Base-by-base conservation (phyloP, 64 coral and sea anemone species). In the Dendronephthya gigantea region DNA sequence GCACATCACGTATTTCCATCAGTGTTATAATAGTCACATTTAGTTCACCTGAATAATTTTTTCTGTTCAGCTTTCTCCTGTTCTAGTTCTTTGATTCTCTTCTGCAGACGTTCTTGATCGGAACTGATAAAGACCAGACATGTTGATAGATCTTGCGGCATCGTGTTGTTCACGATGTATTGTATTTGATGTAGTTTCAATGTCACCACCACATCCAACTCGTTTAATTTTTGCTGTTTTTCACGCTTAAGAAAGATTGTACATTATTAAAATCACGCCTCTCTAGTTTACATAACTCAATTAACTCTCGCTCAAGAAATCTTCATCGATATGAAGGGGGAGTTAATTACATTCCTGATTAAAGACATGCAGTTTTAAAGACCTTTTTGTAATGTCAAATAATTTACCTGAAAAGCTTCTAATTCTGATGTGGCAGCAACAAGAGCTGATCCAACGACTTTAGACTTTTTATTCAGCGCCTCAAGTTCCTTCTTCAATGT, bases 181-280 rank as follows among this genome's bases (percentile, higher is more conserved):
- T 97, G 94, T 37, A 97, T 90, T 51, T 97, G 94, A 82, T 89
- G 91, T 23, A 97, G 81, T 56, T 89, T 86, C 22, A 93, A 27
- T 59, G 93, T 89, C 37, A 97, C 94, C 33, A 97, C 94, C 35
- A 97, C 94, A 40, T 97, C 94, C 72, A 97, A 51, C 83, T 97
- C 94, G 91, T 97, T 97, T n/a, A 97, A 39, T 81, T 97, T 97
- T 41, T 97, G 94, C 40, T 97, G 94, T 43, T 97, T 97, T 50
- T 97, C 91, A 45, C 94, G 94, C 94, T 97, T 1, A 41, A 84
- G 35, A 38, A 68, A 23, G 8, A 62, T n/a, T 23, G 1, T 62
- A 62, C 4, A 19, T 62, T 0, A 23, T 27, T 62, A 62, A 13
- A 27, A 1, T 22, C 55, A 19, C 0, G 0, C 55, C 19, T 22